phyloP scores from a whole-genome alignment of 2,888 invertebrate genomes.

The Boloria euphrosyne region DNA sequence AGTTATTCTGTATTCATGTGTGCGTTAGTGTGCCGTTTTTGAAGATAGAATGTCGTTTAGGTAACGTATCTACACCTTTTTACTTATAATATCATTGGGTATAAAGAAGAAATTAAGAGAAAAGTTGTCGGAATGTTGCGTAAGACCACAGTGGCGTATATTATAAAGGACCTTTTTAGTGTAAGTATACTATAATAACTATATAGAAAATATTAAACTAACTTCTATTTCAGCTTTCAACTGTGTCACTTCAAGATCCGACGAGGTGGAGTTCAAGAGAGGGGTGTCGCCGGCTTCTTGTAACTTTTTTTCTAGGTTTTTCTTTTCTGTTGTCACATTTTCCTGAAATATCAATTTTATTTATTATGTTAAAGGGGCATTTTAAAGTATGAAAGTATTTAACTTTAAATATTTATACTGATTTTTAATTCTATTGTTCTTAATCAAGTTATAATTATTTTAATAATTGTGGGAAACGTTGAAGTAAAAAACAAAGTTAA shows the following conservation, averaged over 20 bases:
- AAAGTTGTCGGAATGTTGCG: too few relatives aligned
- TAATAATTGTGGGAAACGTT: conserved; percentile 1
- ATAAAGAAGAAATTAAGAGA: too few relatives aligned
- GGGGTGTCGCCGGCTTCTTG: conserved; percentile 88
- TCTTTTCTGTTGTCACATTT: conserved; percentile 90
- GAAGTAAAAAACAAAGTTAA: background rate
- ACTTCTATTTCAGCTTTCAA: conserved; percentile 93
- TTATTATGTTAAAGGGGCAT: background rate
- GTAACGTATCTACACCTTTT: too few relatives aligned
- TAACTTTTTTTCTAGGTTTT: conserved; percentile 90
- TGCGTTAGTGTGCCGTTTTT: too few relatives aligned
- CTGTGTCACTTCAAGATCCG: conserved; percentile 90
- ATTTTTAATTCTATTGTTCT: conserved; percentile 4
- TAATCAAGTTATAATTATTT: background rate
- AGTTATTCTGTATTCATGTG: too few relatives aligned
- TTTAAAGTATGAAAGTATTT: background rate
- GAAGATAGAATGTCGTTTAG: too few relatives aligned
- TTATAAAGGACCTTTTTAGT: background rate
- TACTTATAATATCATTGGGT: too few relatives aligned
- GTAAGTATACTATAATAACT: background rate
- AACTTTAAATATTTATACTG: background rate
- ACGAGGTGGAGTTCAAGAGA: conserved; percentile 87
- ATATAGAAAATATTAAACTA: too few relatives aligned
- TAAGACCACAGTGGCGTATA: too few relatives aligned
- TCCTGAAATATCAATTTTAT: conserved; percentile 78